phyloP scores from a whole-genome alignment of 2,113 vertebrate genomes.

The Procavia capensis region DNA sequence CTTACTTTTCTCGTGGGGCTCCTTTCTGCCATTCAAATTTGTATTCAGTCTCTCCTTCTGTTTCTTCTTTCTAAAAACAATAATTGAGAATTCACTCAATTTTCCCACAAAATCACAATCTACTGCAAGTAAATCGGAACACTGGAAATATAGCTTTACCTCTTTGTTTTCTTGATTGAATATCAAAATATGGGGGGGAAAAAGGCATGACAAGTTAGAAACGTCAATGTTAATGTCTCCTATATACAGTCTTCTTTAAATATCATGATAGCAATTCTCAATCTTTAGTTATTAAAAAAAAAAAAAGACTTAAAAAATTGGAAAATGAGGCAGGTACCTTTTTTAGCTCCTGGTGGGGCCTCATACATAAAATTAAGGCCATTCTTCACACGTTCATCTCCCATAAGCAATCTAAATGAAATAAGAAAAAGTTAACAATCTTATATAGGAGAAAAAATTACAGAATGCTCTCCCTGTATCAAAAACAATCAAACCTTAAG shows the following conservation, averaged over 20 bases:
- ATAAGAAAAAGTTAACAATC: constrained; percentile 14
- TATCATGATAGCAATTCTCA: not conserved
- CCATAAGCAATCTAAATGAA: constrained; percentile 94
- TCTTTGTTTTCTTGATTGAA: constrained; percentile 95
- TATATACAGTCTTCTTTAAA: constrained; percentile 26
- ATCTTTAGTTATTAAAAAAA: constrained; percentile 11
- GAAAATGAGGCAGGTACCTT: constrained; percentile 89
- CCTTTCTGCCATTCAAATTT: constrained; percentile 99
- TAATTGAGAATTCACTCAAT: constrained; percentile 52
- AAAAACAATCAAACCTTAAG: not conserved
- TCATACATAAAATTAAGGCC: constrained; percentile 99
- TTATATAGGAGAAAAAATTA: not conserved
- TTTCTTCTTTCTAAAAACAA: constrained; percentile 91
- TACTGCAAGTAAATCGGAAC: constrained; percentile 48
- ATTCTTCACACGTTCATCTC: constrained; percentile 98
- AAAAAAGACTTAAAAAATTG: constrained; percentile 9
- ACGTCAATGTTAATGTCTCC: constrained; percentile 31
- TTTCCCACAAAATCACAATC: constrained; percentile 51
- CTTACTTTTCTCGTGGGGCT: constrained; percentile 98
- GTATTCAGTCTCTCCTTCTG: constrained; percentile 96
- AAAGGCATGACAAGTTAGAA: constrained; percentile 76
- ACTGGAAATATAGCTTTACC: constrained; percentile 87
- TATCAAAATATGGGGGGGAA: constrained; percentile 58
- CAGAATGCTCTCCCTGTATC: not conserved
- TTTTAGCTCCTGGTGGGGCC: constrained; percentile 97